Conservation (phyloP, 2,113 vertebrate species). For the Gallinago jamesoni region DNA sequence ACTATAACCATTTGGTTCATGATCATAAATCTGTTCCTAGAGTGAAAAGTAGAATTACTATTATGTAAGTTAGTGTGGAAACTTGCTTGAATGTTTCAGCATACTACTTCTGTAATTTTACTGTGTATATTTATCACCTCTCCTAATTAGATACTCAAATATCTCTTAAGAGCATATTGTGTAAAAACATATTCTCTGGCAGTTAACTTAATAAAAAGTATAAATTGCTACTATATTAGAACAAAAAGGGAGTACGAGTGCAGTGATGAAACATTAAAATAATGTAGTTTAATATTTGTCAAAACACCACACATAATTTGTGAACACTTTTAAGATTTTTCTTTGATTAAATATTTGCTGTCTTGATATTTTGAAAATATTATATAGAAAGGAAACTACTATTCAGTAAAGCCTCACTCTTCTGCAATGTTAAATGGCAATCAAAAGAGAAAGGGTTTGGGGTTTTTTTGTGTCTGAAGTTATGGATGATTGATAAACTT, state of each 20-base stretch:
- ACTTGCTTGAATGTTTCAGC: neutral
- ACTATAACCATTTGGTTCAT: neutral
- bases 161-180: neutral
- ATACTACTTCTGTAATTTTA: neutral
- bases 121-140: neutral
- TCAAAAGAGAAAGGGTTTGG: neutral
- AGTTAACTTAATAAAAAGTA: neutral
- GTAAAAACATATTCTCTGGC: neutral
- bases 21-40: neutral
- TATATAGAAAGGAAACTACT: neutral
- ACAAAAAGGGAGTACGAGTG: neutral
- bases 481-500: neutral
- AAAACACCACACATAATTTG: neutral
- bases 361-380: neutral
- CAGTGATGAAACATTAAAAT: neutral
- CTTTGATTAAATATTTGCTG: neutral
- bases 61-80: fast-evolving
- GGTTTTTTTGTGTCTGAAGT: neutral
- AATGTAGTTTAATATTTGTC: neutral
- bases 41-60: neutral
- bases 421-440: fast-evolving
- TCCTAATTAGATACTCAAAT: neutral
- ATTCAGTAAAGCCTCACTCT: neutral
- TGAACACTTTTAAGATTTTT: neutral
- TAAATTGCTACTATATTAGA: neutral